phyloP scores from a whole-genome alignment of 2,113 vertebrate species.

The Phrynocephalus versicolor region DNA sequence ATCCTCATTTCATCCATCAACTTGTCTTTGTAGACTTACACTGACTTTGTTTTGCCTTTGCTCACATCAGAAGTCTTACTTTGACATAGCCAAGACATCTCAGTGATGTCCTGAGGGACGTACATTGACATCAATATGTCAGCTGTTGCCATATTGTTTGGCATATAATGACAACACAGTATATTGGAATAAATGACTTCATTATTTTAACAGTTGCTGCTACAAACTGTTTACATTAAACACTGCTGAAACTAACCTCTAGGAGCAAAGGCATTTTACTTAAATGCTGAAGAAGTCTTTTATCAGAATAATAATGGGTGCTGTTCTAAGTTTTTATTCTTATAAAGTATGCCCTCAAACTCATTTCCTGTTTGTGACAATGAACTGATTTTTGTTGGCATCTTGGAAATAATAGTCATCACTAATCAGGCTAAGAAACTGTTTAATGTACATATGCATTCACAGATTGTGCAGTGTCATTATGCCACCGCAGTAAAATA shows the following conservation, averaged over 20 bases:
- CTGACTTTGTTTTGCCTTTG: slow-evolving; percentile 28
- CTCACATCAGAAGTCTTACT: slow-evolving; percentile 12
- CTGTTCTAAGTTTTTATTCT: neutral
- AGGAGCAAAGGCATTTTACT: slow-evolving; percentile 7
- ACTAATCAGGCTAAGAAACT: neutral
- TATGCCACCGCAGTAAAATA: neutral
- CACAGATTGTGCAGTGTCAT: neutral
- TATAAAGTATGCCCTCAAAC: neutral
- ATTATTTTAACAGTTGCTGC: slow-evolving; percentile 12
- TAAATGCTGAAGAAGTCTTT: neutral
- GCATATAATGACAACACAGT: slow-evolving; percentile 22
- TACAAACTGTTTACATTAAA: slow-evolving; percentile 20
- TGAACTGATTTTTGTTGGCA: neutral
- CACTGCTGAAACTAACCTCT: neutral
- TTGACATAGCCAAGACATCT: slow-evolving; percentile 18
- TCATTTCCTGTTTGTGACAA: neutral
- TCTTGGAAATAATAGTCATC: neutral
- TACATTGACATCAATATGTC: slow-evolving; percentile 21
- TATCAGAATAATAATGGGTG: neutral
- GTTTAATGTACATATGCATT: neutral
- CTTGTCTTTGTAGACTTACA: slow-evolving; percentile 1
- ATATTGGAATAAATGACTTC: slow-evolving; percentile 9
- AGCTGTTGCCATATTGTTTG: slow-evolving; percentile 11
- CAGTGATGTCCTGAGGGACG: slow-evolving; percentile 2
- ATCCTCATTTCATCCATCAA: slow-evolving; percentile 3